Evolutionary conservation across 2,888 invertebrate genomes (phyloP).

Genomic region (Leucoma salicis): DNA sequence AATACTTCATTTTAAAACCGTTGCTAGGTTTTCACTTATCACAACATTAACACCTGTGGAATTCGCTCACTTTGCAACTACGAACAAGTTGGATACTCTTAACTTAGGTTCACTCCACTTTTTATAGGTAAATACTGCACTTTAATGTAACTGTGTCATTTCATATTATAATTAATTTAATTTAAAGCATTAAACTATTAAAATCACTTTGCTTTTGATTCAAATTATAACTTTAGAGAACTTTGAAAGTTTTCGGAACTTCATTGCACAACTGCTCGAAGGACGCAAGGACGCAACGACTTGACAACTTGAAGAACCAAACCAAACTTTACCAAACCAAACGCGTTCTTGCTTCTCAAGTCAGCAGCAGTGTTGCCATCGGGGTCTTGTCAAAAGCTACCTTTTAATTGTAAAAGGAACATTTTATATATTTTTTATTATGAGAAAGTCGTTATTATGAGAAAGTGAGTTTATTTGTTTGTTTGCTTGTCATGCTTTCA

Average conservation of each 20-base stretch:
- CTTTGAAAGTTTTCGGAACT: constrained; percentile 62
- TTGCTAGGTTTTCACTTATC: constrained; percentile 72
- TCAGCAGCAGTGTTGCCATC: constrained; percentile 11
- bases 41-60: constrained; percentile 79
- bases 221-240: constrained; percentile 42
- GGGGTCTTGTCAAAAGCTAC: too few relatives aligned
- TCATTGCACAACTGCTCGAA: constrained; percentile 58
- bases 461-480: too few relatives aligned
- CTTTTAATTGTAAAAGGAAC: too few relatives aligned
- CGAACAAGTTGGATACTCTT: constrained; percentile 45
- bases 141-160: constrained; percentile 10
- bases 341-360: constrained; percentile 23
- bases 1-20: constrained; percentile 41
- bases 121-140: constrained; percentile 40
- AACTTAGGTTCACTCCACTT: constrained; percentile 77
- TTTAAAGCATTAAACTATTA: background rate
- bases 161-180: background rate
- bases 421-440: too few relatives aligned
- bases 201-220: background rate
- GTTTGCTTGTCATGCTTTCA: too few relatives aligned
- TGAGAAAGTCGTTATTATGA: too few relatives aligned
- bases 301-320: constrained; percentile 8
- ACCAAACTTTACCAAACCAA: too few relatives aligned
- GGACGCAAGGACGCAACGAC: constrained; percentile 49
- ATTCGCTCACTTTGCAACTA: constrained; percentile 58